Evolutionary conservation across 2,888 invertebrate genomes (phyloP), one percentile per base, ranked within the genome.

Genomic region (Dynastes hyllus): DNA sequence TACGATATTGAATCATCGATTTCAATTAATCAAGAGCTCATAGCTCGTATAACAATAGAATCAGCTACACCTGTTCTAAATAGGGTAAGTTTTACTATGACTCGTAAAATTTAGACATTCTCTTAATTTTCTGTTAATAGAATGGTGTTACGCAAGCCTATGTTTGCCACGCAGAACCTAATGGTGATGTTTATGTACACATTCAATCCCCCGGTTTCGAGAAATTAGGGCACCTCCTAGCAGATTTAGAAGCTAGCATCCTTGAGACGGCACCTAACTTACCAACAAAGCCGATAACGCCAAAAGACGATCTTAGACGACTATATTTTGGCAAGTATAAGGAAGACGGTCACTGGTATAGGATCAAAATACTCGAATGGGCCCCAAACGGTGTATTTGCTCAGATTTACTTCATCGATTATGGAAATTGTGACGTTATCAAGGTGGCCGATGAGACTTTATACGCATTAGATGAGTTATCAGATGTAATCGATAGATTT

Each of bases 351-450:
- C 1, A 87, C 55, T 90, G 91, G 91, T 89, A 90, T 82, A 89
- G 92, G 16, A 90, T 90, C 2, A 88, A 88, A 79, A 86, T 92
- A 5, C 86, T 88, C n/a, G 87, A 88, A 77, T 88, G 88, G 83
- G 86, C 87, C 8, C 86, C 87, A 1, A 84, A 87, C 4, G 87
- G 87, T 3, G 87, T 89, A 61, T 86, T 89, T 58, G 89, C 90
- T 0, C 89, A 90, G 80, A 89, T 92, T 2, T 90, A 90, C 78
- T 91, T 90, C 79, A 88, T 93, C 11, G 93, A 93, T 83, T 88
- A 89, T 80, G 93, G 93, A 0, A 87, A 88, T 29, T 89, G 89
- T 5, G 89, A 90, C 27, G 87, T 87, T 0, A 89, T 91, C 81
- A 88, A 84, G 29, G 61, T 83, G 13, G 77, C 79, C 2, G 83